These are phyloP conservation scores for Sebastes itinus DNA, from an alignment of 2,797 vertebrate genomes.

Conservation along the genomic window DNA sequence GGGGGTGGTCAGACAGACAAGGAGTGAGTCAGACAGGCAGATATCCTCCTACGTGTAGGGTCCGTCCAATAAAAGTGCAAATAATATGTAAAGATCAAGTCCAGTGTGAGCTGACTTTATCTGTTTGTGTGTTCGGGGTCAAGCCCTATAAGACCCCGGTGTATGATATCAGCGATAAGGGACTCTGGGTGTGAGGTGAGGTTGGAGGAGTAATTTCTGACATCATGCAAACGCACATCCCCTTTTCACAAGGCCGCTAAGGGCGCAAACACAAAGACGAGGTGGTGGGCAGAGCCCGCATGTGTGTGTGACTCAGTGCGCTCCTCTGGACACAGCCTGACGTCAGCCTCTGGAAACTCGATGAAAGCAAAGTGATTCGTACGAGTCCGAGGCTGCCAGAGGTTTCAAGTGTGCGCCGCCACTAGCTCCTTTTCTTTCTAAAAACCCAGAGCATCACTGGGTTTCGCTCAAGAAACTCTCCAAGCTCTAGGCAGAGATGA, in stretches of 20 bases:
- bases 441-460: background rate
- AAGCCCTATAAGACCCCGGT: conserved; percentile 25
- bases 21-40: conserved; percentile 73
- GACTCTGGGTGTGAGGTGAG: conserved; percentile 51
- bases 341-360: conserved; percentile 67
- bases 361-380: conserved; percentile 60
- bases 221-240: conserved; percentile 54
- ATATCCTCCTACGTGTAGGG: conserved; percentile 73
- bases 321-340: conserved; percentile 65
- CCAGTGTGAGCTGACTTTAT: conserved; percentile 29
- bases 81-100: conserved; percentile 52
- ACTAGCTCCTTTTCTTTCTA: background rate
- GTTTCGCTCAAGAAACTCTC: conserved; percentile 23
- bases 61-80: conserved; percentile 66
- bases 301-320: conserved; percentile 64
- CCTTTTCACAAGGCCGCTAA: conserved; percentile 45
- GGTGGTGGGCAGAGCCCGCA: conserved; percentile 52
- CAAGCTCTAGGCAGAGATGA: conserved; percentile 25
- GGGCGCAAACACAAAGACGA: conserved; percentile 45
- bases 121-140: conserved; percentile 45
- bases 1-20: conserved; percentile 78
- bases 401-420: conserved; percentile 23
- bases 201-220: conserved; percentile 43
- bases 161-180: conserved; percentile 49
- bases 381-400: conserved; percentile 20